phyloP scores from a whole-genome alignment of 1,140 invertebrate genomes.

The Aphaenogaster rudis region DNA sequence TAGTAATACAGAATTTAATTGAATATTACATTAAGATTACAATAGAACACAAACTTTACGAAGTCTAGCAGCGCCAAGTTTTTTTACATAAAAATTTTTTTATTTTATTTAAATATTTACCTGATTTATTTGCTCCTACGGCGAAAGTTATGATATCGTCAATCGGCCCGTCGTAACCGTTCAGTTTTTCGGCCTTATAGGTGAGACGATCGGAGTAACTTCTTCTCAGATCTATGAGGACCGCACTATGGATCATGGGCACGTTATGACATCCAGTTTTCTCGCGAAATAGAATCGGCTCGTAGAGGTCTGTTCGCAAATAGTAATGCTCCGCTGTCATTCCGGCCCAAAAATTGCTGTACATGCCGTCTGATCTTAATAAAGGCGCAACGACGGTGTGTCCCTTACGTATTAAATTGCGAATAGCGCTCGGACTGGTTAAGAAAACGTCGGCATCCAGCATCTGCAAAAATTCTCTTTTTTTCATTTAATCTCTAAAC shows the following conservation, averaged over 20 bases:
- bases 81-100: no score
- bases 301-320: conserved; percentile 94
- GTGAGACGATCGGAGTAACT: conserved; percentile 90
- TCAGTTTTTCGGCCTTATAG: conserved; percentile 90
- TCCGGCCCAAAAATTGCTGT: conserved; percentile 98
- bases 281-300: conserved; percentile 92
- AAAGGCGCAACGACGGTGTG: conserved; percentile 93
- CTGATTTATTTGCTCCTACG: conserved; percentile 91
- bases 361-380: conserved; percentile 94
- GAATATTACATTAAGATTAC: no score
- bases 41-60: no score
- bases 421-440: conserved; percentile 91
- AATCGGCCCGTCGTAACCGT: conserved; percentile 91
- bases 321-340: conserved; percentile 97
- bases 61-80: no score
- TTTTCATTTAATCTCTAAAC: background rate
- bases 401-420: conserved; percentile 90
- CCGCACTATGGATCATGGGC: conserved; percentile 96
- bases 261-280: conserved; percentile 93
- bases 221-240: conserved; percentile 93
- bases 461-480: conserved; percentile 89
- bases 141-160: conserved; percentile 99
- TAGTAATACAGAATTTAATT: no score
- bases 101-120: conserved; percentile 82
- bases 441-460: conserved; percentile 96